Evolutionary conservation across 37 sponge, comb jelly and placozoan species (phyloP), one percentile per base, ranked within the genome.

Genomic region (Aphrocallistes beatrix): DNA sequence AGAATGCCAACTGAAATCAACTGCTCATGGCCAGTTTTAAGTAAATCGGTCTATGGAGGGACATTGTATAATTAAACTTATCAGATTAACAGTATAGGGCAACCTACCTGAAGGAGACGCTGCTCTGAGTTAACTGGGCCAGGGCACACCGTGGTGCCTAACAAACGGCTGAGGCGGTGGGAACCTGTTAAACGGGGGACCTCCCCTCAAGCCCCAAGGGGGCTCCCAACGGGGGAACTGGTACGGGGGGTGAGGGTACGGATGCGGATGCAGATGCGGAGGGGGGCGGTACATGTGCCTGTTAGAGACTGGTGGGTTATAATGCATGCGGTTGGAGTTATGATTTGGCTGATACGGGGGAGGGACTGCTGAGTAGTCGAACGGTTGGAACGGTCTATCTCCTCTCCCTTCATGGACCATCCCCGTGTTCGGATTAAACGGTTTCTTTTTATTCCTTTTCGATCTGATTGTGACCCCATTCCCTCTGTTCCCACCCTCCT

Each of bases 31-130:
- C n/a, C n/a, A n/a, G n/a, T n/a, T n/a, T n/a, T n/a, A n/a, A n/a
- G n/a, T n/a, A n/a, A n/a, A n/a, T n/a, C n/a, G n/a, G n/a, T n/a
- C n/a, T n/a, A n/a, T n/a, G n/a, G n/a, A n/a, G n/a, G n/a, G n/a
- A n/a, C n/a, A n/a, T n/a, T n/a, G n/a, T n/a, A n/a, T n/a, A n/a
- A n/a, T n/a, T n/a, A n/a, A n/a, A n/a, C n/a, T n/a, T n/a, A n/a
- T n/a, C n/a, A n/a, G n/a, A n/a, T n/a, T n/a, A n/a, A n/a, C n/a
- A 60, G 75, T 60, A 25, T 25, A 60, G n/a, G 25, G n/a, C 75
- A 60, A 60, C 75, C n/a, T 60, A 60, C 75, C 75, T 60, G 75
- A 17, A 60, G 75, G 75, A 60, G 75, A 60, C 25, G 75, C 75
- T 60, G 75, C 28, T 60, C 75, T 25, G 75, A 28, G 21, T 60